Base-by-base conservation (phyloP, 2,113 vertebrate species). In the Sinosuthora webbiana region DNA sequence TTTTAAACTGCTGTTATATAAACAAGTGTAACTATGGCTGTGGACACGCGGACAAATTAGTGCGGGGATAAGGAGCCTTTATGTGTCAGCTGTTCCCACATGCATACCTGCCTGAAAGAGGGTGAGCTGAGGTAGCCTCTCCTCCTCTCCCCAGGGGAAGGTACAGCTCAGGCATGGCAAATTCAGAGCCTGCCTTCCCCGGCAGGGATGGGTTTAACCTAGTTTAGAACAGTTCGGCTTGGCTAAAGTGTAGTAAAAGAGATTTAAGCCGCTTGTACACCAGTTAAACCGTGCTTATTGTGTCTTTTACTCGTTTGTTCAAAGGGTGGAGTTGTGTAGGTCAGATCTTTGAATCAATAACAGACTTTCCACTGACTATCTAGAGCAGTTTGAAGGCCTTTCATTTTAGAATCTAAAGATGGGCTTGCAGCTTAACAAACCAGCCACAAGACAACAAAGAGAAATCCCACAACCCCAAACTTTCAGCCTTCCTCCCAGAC, bases 21-120 rank as follows among this genome's bases (percentile, higher is more conserved):
- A 96, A 87, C 68, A 92, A 93, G 71, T 27, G 68, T 47, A 87
- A 65, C 84, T 64, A 27, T 30, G 82, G 88, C 42, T n/a, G 28
- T 56, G 94, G 83, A 93, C 92, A 44, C 45, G 22, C 3, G 67
- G 89, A 94, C 89, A 75, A 83, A 96, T 83, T 75, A 70, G 83
- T 0, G 22, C 19, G 64, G 83, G 88, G 89, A 75, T 83, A 88
- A 89, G 56, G 31, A 74, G 86, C 8, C 91, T 70, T 55, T 59
- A 2, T 70, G 89, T 44, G 64, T 64, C 73, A 60, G 83, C 64
- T 52, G 79, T 45, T 64, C 23, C 86, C 76, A 9, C 30, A 6
- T 10, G 39, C 75, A 9, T 35, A 82, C 78, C 52, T 82, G 90
- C 20, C 16, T 4, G 39, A 24, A 68, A 39, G 60, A 1, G 27